Percentiles rank a stretch among this genome's conserved stretches.
Evolutionary conservation across 2,888 invertebrate species (phyloP).

Genomic region (Synergus laeviventris): DNA sequence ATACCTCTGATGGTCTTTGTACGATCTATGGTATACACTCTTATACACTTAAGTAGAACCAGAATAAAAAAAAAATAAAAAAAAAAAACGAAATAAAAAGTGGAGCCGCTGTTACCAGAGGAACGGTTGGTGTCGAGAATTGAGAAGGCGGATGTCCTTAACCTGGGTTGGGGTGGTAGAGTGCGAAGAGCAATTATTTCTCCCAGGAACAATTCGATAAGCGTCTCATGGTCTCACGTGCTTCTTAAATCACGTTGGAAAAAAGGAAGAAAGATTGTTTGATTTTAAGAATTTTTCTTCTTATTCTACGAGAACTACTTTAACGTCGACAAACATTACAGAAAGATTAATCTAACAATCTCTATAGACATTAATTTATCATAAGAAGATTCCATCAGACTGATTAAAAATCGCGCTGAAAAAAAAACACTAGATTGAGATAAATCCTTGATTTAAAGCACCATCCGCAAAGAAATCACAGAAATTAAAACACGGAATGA

Average conservation of each 20-base stretch:
- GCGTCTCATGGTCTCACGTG: slow-evolving; percentile 10
- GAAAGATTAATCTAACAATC: neutral
- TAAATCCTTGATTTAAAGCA: too few relatives aligned
- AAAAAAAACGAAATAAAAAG: slow-evolving; percentile 18
- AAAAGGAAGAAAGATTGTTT: neutral
- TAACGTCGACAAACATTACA: neutral
- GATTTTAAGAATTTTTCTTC: neutral
- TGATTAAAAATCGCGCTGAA: too few relatives aligned
- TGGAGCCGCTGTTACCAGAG: neutral
- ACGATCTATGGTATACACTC: neutral
- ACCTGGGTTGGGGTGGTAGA: slow-evolving; percentile 3
- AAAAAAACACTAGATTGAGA: too few relatives aligned
- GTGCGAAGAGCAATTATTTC: slow-evolving; percentile 34
- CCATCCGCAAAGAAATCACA: too few relatives aligned
- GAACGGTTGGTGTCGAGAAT: slow-evolving; percentile 21
- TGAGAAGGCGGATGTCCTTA: slow-evolving; percentile 26
- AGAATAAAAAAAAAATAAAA: slow-evolving; percentile 10
- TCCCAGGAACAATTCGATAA: slow-evolving; percentile 33
- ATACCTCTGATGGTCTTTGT: neutral
- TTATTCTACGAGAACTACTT: neutral
- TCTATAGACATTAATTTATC: too few relatives aligned
- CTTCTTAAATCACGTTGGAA: slow-evolving; percentile 9
- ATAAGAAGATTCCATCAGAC: too few relatives aligned
- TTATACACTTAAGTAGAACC: slow-evolving; percentile 23
- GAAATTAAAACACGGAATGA: too few relatives aligned